Evolutionary conservation across 92 coral and sea anemone species (phyloP).

Genomic region (Porites rus): DNA sequence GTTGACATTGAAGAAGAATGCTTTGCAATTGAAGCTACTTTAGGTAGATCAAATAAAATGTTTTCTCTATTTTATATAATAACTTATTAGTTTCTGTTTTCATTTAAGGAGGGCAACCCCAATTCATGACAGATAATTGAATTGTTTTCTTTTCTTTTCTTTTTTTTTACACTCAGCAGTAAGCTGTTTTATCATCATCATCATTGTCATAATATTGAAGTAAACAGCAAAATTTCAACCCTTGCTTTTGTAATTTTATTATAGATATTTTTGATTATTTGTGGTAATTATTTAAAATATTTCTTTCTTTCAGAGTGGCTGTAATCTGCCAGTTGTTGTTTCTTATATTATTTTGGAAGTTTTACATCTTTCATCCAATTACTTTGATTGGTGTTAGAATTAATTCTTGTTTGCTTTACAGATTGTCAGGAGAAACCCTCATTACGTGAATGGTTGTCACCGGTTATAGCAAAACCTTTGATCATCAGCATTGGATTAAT

Average conservation of each 20-base stretch:
- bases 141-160: too few relatives aligned
- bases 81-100: not conserved
- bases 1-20: slow-evolving; percentile 82
- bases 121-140: too few relatives aligned
- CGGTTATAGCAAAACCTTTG: slow-evolving; percentile 75
- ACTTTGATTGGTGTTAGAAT: slow-evolving; percentile 39
- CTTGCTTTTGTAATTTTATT: too few relatives aligned
- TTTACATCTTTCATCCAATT: not conserved
- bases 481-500: slow-evolving; percentile 66
- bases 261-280: too few relatives aligned
- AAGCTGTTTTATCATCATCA: too few relatives aligned
- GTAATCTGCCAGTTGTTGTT: too few relatives aligned
- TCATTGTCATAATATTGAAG: too few relatives aligned
- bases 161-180: too few relatives aligned
- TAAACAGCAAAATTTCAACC: too few relatives aligned
- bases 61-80: not conserved
- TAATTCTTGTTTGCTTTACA: not conserved
- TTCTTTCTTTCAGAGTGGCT: too few relatives aligned
- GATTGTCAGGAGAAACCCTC: slow-evolving; percentile 18
- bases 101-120: not conserved
- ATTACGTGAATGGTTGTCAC: slow-evolving; percentile 18
- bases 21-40: slow-evolving; percentile 71
- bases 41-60: slow-evolving; percentile 50
- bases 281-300: too few relatives aligned
- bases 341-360: too few relatives aligned